Evolutionary conservation across 1,140 invertebrate species (phyloP).

Genomic region (Lethrus apterus): DNA sequence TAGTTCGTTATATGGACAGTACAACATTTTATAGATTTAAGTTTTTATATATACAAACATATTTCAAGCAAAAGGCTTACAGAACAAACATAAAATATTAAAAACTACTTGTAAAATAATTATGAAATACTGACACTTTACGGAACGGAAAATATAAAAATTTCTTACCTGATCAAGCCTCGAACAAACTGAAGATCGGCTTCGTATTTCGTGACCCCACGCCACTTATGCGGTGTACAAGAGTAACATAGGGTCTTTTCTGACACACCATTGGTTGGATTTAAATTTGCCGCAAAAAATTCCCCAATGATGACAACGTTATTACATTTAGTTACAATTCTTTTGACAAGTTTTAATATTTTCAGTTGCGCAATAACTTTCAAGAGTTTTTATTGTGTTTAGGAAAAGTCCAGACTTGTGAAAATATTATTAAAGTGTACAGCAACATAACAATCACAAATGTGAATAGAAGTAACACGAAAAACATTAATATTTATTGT

Average conservation of each 20-base stretch:
- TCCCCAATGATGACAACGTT: constrained; percentile 47
- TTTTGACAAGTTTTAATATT: constrained; percentile 39
- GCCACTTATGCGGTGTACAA: constrained; percentile 51
- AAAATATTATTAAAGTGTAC: too few species aligned
- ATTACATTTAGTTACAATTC: constrained; percentile 47
- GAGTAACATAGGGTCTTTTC: constrained; percentile 46
- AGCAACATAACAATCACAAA: too few species aligned
- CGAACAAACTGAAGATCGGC: constrained; percentile 51
- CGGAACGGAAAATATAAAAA: constrained; percentile 45
- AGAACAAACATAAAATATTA: constrained; percentile 24
- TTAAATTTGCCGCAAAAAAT: constrained; percentile 54
- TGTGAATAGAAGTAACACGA: too few species aligned
- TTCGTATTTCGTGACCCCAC: constrained; percentile 55
- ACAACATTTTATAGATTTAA: constrained; percentile 28
- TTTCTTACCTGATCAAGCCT: constrained; percentile 52
- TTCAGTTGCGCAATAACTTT: constrained; percentile 31
- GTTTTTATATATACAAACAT: constrained; percentile 28
- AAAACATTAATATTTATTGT: too few species aligned
- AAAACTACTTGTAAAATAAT: constrained; percentile 26
- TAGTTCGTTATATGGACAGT: constrained; percentile 32
- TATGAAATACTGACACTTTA: constrained; percentile 45
- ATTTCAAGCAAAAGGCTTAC: constrained; percentile 18
- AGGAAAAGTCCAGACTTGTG: too few species aligned
- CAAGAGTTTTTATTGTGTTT: too few species aligned
- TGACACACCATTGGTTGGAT: constrained; percentile 47